These are phyloP conservation scores for Serranus cabrilla DNA, from an alignment of 2,797 vertebrate species.

Conservation along the genomic window DNA sequence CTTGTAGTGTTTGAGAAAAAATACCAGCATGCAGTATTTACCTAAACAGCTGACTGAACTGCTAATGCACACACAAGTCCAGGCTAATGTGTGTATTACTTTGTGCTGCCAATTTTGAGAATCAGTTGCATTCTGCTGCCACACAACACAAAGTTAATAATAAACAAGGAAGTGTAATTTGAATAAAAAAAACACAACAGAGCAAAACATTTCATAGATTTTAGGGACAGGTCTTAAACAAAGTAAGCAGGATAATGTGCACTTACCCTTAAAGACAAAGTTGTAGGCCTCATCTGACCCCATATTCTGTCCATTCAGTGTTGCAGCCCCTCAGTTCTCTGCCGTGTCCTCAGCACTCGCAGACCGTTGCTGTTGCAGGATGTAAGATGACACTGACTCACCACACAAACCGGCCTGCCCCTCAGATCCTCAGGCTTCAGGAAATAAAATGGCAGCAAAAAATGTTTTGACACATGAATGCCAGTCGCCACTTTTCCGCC, in stretches of 20 bases:
- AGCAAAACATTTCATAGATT: not conserved
- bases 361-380: slow-evolving; percentile 28
- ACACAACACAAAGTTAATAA: slow-evolving; percentile 40
- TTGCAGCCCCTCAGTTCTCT: slow-evolving; percentile 38
- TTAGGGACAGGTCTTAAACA: not conserved
- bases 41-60: slow-evolving; percentile 7
- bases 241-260: not conserved
- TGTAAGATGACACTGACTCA: slow-evolving; percentile 63
- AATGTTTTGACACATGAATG: slow-evolving; percentile 32
- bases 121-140: not conserved
- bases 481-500: slow-evolving; percentile 37
- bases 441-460: slow-evolving; percentile 18
- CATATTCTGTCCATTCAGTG: slow-evolving; percentile 84
- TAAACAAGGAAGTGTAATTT: slow-evolving; percentile 56
- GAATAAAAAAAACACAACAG: not conserved
- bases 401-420: slow-evolving; percentile 11
- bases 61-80: not conserved
- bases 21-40: slow-evolving; percentile 1
- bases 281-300: slow-evolving; percentile 92
- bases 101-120: not conserved
- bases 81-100: not conserved
- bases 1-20: not conserved
- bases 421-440: slow-evolving; percentile 26
- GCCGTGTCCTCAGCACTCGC: slow-evolving; percentile 41
- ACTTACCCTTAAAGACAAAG: slow-evolving; percentile 97